These are phyloP conservation scores for Microtus pennsylvanicus DNA, from an alignment of 2,113 vertebrate species.

Conservation along the genomic window DNA sequence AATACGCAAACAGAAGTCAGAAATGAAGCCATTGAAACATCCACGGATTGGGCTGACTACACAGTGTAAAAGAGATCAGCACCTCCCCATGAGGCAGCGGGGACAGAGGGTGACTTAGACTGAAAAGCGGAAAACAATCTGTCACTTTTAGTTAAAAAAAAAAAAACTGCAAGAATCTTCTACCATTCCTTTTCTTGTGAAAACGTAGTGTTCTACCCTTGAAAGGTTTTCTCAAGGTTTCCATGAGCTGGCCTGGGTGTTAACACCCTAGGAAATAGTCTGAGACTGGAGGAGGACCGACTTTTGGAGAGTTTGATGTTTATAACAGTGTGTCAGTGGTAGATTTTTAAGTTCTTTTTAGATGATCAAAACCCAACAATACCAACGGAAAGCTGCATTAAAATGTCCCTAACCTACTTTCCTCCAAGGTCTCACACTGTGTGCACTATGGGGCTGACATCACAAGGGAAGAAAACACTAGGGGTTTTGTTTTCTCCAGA, in stretches of 20 bases:
- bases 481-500: not conserved
- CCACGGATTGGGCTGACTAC: not conserved
- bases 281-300: not conserved
- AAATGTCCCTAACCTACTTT: slow-evolving; percentile 8
- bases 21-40: not conserved
- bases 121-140: not conserved
- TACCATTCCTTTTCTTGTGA: not conserved
- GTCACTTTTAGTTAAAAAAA: not conserved
- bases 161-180: not conserved
- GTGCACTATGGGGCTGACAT: not conserved
- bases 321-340: not conserved
- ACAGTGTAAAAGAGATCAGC: not conserved
- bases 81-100: not conserved
- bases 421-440: not conserved
- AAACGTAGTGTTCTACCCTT: not conserved
- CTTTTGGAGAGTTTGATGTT: not conserved
- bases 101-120: not conserved
- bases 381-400: not conserved
- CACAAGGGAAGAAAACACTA: not conserved
- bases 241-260: not conserved
- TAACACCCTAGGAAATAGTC: not conserved
- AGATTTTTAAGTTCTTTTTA: not conserved
- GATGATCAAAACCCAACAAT: not conserved
- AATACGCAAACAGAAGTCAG: not conserved
- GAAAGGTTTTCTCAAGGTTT: not conserved